These are phyloP conservation scores for Suillia variegata DNA, from an alignment of 2,888 invertebrate genomes.

Conservation along the genomic window DNA sequence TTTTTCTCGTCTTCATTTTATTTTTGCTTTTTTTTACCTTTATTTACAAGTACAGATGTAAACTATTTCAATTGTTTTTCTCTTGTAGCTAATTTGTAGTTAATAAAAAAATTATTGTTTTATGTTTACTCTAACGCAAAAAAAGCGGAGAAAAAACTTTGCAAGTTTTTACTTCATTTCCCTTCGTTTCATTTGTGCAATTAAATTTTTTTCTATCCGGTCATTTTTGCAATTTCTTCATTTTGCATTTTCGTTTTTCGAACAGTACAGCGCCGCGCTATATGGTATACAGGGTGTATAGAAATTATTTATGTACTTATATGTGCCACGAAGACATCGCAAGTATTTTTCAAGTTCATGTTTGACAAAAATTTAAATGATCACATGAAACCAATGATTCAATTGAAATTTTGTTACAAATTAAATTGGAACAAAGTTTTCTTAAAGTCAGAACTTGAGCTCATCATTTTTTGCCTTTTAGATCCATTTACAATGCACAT, in stretches of 20 bases:
- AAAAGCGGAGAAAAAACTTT: conserved; percentile 32
- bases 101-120: conserved; percentile 47
- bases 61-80: conserved; percentile 23
- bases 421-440: no score
- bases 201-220: conserved; percentile 22
- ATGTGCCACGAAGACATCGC: no score
- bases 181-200: conserved; percentile 21
- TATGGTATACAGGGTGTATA: no score
- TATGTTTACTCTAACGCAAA: conserved; percentile 37
- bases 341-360: no score
- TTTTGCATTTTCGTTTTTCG: background rate
- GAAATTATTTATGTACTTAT: no score
- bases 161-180: conserved; percentile 10
- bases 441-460: no score
- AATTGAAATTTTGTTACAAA: no score
- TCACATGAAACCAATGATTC: no score
- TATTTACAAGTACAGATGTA: conserved; percentile 45
- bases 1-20: conserved; percentile 4
- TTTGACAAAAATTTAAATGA: no score
- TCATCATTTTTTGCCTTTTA: no score
- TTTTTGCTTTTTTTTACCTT: conserved; percentile 11
- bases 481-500: no score
- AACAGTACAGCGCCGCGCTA: no score
- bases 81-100: conserved; percentile 25
- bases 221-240: conserved; percentile 6